Base-by-base conservation (phyloP, 2,113 vertebrate genomes). In the Zapus hudsonius region DNA sequence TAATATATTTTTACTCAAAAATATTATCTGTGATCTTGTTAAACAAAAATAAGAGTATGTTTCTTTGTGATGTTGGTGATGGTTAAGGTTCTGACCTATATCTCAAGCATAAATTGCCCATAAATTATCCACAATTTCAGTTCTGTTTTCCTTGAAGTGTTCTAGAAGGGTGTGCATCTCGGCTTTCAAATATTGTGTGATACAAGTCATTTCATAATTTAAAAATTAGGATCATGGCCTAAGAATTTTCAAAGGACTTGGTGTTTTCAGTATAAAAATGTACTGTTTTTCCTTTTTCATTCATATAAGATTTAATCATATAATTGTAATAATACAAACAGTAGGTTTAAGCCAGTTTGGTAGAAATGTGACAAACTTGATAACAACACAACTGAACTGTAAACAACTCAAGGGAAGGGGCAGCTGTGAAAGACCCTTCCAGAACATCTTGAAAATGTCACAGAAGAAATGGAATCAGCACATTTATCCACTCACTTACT, bases 231-330 rank as follows among this genome's bases (percentile, higher is more conserved):
- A 25, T 8, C 47, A 69, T 44, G 10, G 42, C 2, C 40, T 55
- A 69, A 82, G 61, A 84, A 92, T 42, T 59, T 91, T 36, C n/a
- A 86, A 81, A 85, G n/a, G 2, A 40, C 29, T 67, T 7, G 20
- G 17, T 4, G 13, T 78, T 85, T 81, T 67, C 23, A 70, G 52
- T 31, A 42, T 27, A 36, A 27, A 66, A 80, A 70, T 4, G 64
- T 33, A n/a, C 22, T 10, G 19, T 64, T 92, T 22, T 75, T 44
- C 72, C 38, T 47, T 3, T 72, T 78, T 73, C 23, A 29, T 76
- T 94, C 36, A 29, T 59, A 36, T 76, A 81, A 78, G 42, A 87
- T 57, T 89, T 84, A 94, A 87, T 87, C 92, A 75, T 27, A 23
- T 38, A 44, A 95, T 7, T 63, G 27, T 73, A 92, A n/a, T 74